Evolutionary conservation across 2,113 vertebrate species (phyloP), one percentile per base, ranked within the genome.

Genomic region (Perca schrenkii): DNA sequence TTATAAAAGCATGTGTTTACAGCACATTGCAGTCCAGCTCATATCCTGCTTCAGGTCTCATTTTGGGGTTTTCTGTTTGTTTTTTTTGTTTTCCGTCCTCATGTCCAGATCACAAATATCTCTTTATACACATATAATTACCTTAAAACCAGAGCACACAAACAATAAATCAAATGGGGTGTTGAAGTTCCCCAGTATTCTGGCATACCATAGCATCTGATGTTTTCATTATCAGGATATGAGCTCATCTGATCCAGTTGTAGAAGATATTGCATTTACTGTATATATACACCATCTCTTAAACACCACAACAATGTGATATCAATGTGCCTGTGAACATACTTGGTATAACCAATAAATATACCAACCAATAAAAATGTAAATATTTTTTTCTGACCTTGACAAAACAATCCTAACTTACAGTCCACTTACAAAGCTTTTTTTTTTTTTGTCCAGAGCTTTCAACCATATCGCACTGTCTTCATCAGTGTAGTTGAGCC

Each of bases 1-100:
- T 56, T 57, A 15, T 83, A 0, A 74, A 77, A 83, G 66, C 61
- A n/a, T 34, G 60, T 85, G 74, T 78, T 80, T 58, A 61, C 74
- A 60, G 64, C 52, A 69, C 31, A 16, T 56, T 70, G 50, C 56
- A 56, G 61, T 85, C 74, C 81, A 63, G 53, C 58, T 68, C 53
- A 13, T 47, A 56, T 69, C 76, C 70, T 53, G 64, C 50, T 25
- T 65, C 43, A 36, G 22, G 28, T 72, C 65, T 64, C 4, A 21
- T 36, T 5, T 64, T 53, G 65, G 47, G 53, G 34, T 52, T 21
- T 56, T 57, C 28, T 56, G 8, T 74, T 36, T 40, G 22, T 61
- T 7, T 12, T 76, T 47, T 34, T 34, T 34, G 34, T 34, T 34
- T 34, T 67, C 60, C 22, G 40, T 69, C 63, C 21, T 31, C 67